Conservation (phyloP, 1,140 invertebrate species). For the Caerostris extrusa region DNA sequence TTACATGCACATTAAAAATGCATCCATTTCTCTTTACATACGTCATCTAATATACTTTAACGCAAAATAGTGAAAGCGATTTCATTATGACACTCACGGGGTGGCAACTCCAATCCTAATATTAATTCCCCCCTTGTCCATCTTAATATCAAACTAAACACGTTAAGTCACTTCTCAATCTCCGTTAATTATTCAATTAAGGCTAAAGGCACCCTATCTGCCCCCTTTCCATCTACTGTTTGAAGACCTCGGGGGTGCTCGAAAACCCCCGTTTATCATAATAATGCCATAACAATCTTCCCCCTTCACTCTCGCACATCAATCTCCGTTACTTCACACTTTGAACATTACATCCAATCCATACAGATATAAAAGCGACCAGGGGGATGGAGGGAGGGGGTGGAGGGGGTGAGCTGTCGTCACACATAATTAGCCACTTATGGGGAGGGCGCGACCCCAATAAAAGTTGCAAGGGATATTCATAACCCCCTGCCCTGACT, state of each 20-base stretch:
- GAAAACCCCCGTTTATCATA: constrained; percentile 62
- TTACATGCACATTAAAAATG: too few relatives aligned
- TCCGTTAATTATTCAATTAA: constrained; percentile 70
- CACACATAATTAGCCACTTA: constrained; percentile 77
- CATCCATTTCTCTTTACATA: too few relatives aligned
- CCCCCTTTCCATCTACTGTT: background rate
- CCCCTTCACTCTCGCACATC: background rate
- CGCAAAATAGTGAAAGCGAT: too few relatives aligned
- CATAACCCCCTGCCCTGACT: constrained; percentile 73
- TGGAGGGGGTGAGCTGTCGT: constrained; percentile 58
- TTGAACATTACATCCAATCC: constrained; percentile 6
- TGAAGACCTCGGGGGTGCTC: background rate
- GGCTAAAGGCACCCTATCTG: constrained; percentile 9
- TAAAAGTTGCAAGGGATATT: constrained; percentile 76
- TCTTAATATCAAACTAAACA: background rate
- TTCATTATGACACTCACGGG: background rate
- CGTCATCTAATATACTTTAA: too few relatives aligned
- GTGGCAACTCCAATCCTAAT: background rate
- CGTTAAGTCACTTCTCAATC: background rate
- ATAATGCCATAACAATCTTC: constrained; percentile 71
- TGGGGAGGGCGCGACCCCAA: constrained; percentile 76
- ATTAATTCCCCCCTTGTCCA: too few relatives aligned
- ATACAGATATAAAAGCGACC: background rate
- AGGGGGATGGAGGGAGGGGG: too few relatives aligned
- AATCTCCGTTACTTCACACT: constrained; percentile 46